Evolutionary conservation across 2,797 vertebrate species (phyloP), one percentile per base, ranked within the genome.

Genomic region (Danio kyathit): DNA sequence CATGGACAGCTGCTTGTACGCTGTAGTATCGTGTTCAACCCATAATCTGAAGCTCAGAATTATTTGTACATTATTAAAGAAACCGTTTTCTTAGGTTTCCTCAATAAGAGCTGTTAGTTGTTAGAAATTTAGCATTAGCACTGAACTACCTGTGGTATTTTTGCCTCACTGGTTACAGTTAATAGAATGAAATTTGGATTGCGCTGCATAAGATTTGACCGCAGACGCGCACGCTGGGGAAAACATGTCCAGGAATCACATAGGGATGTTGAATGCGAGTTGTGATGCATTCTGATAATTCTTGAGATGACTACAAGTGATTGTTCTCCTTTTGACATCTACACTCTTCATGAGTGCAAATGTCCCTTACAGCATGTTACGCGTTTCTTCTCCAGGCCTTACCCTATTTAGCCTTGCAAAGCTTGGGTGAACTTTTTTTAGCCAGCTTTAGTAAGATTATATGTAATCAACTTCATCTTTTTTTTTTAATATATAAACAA

Each of bases 271-370:
- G 21, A 77, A 67, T 57, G 64, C 52, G 48, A 48, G 51, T 56
- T 59, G 43, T 70, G 43, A 51, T 51, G 46, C 65, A 16, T 38
- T 40, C 57, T 49, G 43, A 57, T 74, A 59, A 48, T 77, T 44
- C 38, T 41, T 44, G 19, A 40, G 44, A 69, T 78, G 52, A 49
- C 43, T 49, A 29, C 19, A 19, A 44, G 12, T 73, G 41, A 74
- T 60, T 74, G 43, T 74, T 74, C 14, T 59, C 5, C 54, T 48
- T 8, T 74, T 59, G 41, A 74, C 71, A n/a, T 84, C 86, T 89
- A 84, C 85, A 91, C 85, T 89, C 83, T 86, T 87, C 21, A 19
- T 19, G 61, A 57, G 61, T 49, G 49, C 29, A 59, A 49, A 46
- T 44, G 61, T 73, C 38, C 43, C 41, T 54, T 48, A 59, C 8